Conservation (phyloP, 2,888 invertebrate genomes). For the Esperia sulphurella region DNA sequence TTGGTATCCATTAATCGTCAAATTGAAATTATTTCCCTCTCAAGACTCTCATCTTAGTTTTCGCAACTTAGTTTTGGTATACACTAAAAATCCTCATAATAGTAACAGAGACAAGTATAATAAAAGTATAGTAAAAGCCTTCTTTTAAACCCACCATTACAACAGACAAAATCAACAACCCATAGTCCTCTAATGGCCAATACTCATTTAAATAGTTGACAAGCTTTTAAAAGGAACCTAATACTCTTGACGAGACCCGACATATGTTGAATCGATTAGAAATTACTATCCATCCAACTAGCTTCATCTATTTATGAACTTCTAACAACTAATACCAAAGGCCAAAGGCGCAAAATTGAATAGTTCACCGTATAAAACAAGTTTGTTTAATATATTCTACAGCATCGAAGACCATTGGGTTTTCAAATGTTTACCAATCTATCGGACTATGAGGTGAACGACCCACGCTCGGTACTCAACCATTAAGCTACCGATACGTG, state of each 20-base stretch:
- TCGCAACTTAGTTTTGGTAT: no score
- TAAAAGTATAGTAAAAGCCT: no score
- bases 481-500: constrained; percentile 35
- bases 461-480: constrained; percentile 39
- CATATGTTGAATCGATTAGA: constrained; percentile 1
- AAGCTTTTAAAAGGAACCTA: constrained; percentile 12
- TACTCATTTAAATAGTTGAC: constrained; percentile 13
- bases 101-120: no score
- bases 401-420: constrained; percentile 16
- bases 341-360: constrained; percentile 8
- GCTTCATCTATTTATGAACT: not conserved
- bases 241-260: constrained; percentile 8
- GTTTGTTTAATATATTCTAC: constrained; percentile 18
- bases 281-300: not conserved
- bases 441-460: constrained; percentile 44
- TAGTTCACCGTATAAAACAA: not conserved
- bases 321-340: constrained; percentile 2
- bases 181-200: not conserved
- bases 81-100: no score
- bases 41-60: no score
- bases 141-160: not conserved
- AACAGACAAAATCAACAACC: constrained; percentile 3
- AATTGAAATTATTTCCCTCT: no score
- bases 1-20: no score
- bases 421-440: constrained; percentile 31